phyloP scores from a whole-genome alignment of 2,888 invertebrate species.

The Argyresthia albistria region DNA sequence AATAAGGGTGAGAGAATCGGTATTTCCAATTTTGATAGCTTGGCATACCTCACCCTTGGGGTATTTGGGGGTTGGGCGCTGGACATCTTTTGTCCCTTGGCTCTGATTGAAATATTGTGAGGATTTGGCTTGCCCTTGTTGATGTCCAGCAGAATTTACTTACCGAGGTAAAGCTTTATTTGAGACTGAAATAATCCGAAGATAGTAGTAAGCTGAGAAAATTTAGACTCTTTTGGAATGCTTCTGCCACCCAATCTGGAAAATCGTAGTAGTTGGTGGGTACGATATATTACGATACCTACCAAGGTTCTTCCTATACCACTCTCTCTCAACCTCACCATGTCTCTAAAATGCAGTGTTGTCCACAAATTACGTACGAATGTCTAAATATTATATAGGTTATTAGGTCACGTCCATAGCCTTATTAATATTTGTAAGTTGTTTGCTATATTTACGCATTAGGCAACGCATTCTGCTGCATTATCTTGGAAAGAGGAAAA shows the following conservation, averaged over 20 bases:
- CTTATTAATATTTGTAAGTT: conserved; percentile 47
- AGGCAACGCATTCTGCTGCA: neutral
- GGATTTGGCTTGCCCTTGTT: neutral
- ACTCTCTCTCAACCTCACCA: no score
- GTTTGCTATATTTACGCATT: neutral
- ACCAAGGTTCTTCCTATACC: no score
- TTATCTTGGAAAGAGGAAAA: neutral
- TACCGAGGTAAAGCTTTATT: neutral
- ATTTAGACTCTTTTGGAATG: no score
- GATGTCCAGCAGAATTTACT: neutral
- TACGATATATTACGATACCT: no score
- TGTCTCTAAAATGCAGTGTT: no score
- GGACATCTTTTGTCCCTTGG: neutral
- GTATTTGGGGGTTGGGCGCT: neutral
- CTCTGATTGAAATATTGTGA: neutral
- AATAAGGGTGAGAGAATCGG: no score
- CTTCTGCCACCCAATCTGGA: no score
- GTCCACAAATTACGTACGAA: conserved; percentile 37
- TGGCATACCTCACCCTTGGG: neutral
- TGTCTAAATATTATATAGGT: conserved; percentile 39
- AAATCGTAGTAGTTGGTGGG: no score
- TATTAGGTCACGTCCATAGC: conserved; percentile 41
- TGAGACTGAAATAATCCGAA: conserved; percentile 12
- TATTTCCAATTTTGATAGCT: neutral
- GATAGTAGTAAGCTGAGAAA: no score